Evolutionary conservation across 1,140 invertebrate species (phyloP).

Genomic region (Drosophila novamexicana): DNA sequence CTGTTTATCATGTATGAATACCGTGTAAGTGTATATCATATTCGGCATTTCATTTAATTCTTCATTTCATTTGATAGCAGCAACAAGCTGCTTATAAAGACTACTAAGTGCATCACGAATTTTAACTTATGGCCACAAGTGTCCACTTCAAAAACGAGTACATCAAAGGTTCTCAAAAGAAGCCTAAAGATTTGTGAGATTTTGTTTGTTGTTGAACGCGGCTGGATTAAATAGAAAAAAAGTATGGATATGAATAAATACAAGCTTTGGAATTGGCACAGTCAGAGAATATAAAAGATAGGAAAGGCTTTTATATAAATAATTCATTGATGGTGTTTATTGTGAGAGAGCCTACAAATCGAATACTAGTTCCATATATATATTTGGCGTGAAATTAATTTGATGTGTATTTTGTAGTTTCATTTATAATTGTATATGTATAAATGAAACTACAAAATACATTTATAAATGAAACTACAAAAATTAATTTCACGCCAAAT

Average conservation of each 20-base stretch:
- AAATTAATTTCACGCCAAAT: constrained; percentile 46
- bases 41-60: not conserved
- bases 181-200: constrained; percentile 2
- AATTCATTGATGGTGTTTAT: not conserved
- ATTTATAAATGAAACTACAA: constrained; percentile 4
- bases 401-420: no score
- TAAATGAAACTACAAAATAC: not conserved
- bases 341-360: not conserved
- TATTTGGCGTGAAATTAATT: no score
- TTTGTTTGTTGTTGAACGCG: not conserved
- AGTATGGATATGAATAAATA: not conserved
- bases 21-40: not conserved
- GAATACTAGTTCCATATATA: not conserved
- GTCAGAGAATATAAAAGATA: no score
- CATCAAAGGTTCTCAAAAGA: constrained; percentile 23
- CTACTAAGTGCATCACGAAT: constrained; percentile 30
- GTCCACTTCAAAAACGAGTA: constrained; percentile 30
- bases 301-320: no score
- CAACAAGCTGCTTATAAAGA: constrained; percentile 11
- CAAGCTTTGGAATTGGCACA: no score
- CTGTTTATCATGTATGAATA: no score
- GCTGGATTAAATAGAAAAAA: not conserved
- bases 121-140: constrained; percentile 31
- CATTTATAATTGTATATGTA: no score
- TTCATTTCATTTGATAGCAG: constrained; percentile 4